phyloP scores from a whole-genome alignment of 2,797 vertebrate species.

The Poecile montanus region DNA sequence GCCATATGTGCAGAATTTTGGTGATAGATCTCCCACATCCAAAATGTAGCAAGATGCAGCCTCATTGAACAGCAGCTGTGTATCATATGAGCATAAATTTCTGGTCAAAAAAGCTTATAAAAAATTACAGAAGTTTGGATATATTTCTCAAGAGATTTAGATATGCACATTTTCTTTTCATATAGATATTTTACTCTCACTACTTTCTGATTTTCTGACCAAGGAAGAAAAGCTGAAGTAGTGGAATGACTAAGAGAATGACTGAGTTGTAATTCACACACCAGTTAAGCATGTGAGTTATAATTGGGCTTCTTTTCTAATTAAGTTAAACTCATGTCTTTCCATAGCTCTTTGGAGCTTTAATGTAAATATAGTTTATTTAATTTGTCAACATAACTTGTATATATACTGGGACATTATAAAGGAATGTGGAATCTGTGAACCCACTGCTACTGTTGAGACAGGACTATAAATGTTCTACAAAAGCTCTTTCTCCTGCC shows the following conservation, averaged over 20 bases:
- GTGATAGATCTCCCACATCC: background rate
- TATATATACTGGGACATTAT: conserved; percentile 35
- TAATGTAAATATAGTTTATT: conserved; percentile 52
- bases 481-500: conserved; percentile 12
- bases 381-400: conserved; percentile 52
- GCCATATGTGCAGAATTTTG: background rate
- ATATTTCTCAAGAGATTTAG: background rate
- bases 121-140: background rate
- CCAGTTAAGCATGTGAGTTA: background rate
- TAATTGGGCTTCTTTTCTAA: background rate
- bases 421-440: conserved; percentile 36
- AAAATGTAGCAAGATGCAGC: background rate
- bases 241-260: background rate
- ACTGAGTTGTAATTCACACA: background rate
- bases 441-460: conserved; percentile 11
- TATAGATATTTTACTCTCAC: background rate
- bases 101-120: background rate
- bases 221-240: background rate
- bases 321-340: conserved; percentile 40
- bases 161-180: background rate
- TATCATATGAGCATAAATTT: background rate
- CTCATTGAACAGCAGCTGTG: background rate
- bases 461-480: conserved; percentile 17
- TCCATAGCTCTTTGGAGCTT: conserved; percentile 5
- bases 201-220: background rate